Conservation (phyloP, 2,797 vertebrate species). For the Synanceia verrucosa region DNA sequence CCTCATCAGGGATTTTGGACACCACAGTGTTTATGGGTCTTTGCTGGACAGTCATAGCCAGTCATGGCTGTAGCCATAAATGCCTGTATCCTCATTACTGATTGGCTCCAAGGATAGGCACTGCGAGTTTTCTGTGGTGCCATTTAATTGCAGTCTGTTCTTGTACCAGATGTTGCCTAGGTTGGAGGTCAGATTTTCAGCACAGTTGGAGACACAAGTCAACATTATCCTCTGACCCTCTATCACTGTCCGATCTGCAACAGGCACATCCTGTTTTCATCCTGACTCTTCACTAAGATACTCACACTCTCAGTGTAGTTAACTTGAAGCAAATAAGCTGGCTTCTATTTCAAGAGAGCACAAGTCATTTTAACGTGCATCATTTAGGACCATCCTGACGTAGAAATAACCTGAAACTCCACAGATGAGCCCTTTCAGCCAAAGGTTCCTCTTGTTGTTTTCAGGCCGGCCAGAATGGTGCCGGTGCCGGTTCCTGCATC, state of each 20-base stretch:
- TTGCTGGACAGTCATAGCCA: slow-evolving; percentile 4
- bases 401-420: neutral
- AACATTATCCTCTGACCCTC: slow-evolving; percentile 19
- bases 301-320: neutral
- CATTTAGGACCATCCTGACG: neutral
- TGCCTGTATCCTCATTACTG: neutral
- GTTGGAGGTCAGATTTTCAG: slow-evolving; percentile 18
- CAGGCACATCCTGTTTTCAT: neutral
- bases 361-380: accelerated
- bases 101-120: slow-evolving; percentile 9
- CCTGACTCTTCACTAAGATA: neutral
- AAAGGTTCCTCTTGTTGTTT: neutral
- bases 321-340: neutral
- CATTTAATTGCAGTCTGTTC: slow-evolving; percentile 12
- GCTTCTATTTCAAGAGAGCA: neutral
- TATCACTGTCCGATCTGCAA: neutral
- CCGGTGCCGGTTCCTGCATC: too few species aligned
- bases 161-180: slow-evolving; percentile 37
- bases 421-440: neutral
- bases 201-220: slow-evolving; percentile 22
- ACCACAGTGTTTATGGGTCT: neutral
- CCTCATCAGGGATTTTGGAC: too few species aligned
- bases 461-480: too few species aligned
- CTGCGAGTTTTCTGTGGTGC: neutral
- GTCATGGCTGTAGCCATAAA: slow-evolving; percentile 10